Conservation (phyloP, 2,797 vertebrate species). For the Siniperca undulata region DNA sequence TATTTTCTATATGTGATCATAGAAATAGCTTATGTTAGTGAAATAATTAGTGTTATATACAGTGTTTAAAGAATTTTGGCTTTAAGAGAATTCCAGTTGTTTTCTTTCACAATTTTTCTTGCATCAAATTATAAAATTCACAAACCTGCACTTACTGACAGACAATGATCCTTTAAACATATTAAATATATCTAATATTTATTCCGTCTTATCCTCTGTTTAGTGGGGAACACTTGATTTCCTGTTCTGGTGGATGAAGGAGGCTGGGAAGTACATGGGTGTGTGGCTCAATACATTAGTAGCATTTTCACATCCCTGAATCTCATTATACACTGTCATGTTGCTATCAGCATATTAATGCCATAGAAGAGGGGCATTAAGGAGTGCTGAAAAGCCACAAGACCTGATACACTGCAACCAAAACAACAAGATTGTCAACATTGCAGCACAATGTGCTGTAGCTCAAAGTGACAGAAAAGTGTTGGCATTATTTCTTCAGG, state of each 20-base stretch:
- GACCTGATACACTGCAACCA: constrained; percentile 1
- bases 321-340: constrained; percentile 18
- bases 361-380: not conserved
- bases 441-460: not conserved
- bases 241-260: not conserved
- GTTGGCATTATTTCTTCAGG: not conserved
- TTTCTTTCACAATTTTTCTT: not conserved
- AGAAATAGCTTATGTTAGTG: not conserved
- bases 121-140: constrained; percentile 4
- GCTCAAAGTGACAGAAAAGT: not conserved
- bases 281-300: not conserved
- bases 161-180: not conserved
- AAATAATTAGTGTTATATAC: not conserved
- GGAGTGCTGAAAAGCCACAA: constrained; percentile 7
- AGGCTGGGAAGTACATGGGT: not conserved
- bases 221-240: constrained; percentile 8
- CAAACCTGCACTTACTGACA: not conserved
- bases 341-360: not conserved
- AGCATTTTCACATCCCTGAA: constrained; percentile 15
- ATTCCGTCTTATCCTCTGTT: not conserved
- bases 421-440: constrained; percentile 32
- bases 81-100: not conserved
- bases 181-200: constrained; percentile 32
- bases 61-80: too few relatives aligned
- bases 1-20: not conserved